phyloP scores from a whole-genome alignment of 2,797 vertebrate genomes.

The Hybognathus amarus region DNA sequence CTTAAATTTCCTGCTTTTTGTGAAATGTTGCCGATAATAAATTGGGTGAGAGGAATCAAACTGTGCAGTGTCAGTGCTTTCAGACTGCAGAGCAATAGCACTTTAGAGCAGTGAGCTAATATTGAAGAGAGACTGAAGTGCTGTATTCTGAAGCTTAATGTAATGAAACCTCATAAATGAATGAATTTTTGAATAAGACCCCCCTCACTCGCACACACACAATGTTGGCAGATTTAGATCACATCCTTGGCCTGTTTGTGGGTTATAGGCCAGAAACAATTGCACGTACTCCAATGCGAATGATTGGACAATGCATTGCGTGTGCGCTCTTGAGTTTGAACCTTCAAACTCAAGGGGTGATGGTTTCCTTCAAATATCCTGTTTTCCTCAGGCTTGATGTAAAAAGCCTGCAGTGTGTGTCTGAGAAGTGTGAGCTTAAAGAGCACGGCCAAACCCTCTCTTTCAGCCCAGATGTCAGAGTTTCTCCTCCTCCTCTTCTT shows the following conservation, averaged over 20 bases:
- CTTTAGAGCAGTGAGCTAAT: conserved; percentile 11
- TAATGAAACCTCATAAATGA: neutral
- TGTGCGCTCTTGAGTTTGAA: neutral
- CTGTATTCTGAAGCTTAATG: neutral
- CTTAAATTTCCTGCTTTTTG: neutral
- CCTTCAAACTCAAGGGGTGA: neutral
- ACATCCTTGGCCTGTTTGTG: neutral
- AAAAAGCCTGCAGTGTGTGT: neutral
- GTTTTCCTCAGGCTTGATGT: neutral
- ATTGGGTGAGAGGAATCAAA: neutral
- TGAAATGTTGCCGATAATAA: neutral
- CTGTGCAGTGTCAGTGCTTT: conserved; percentile 28
- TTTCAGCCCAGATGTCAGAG: neutral
- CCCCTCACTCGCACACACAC: too few relatives aligned
- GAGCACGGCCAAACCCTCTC: neutral
- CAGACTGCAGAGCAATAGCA: conserved; percentile 26
- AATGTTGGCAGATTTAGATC: neutral
- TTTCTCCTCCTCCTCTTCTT: neutral
- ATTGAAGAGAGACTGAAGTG: conserved; percentile 3
- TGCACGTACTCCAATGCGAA: neutral
- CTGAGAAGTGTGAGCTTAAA: neutral
- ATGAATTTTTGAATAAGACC: neutral
- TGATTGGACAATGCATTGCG: neutral
- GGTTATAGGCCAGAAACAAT: neutral
- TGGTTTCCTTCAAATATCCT: neutral